phyloP scores from a whole-genome alignment of 2,888 invertebrate species.

The Eutolmus rufibarbis region DNA sequence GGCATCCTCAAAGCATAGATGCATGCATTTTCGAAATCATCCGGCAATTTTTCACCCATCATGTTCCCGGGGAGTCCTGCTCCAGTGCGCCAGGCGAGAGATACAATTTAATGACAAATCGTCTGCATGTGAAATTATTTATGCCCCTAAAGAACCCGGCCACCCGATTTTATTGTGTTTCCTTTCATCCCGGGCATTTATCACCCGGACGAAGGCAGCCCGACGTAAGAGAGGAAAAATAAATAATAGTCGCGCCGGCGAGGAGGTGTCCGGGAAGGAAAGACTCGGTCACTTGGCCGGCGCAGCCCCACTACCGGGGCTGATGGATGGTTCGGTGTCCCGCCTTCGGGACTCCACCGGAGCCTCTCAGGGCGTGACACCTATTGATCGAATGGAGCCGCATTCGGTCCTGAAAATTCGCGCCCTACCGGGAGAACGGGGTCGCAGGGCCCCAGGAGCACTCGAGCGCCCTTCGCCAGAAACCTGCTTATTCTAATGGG shows the following conservation, averaged over 20 bases:
- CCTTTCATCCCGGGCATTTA: not conserved
- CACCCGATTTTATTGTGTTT: not conserved
- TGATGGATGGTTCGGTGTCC: not conserved
- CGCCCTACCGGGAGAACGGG: not conserved
- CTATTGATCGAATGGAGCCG: not conserved
- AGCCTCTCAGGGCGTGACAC: not conserved
- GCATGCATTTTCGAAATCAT: not conserved
- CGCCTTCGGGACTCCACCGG: not conserved
- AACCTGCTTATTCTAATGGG: not conserved
- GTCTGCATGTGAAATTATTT: not conserved
- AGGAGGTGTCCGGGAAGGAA: not conserved
- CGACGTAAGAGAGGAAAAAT: not conserved
- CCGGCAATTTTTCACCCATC: not conserved
- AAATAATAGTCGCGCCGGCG: not conserved
- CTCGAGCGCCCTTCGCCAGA: not conserved
- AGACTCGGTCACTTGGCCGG: not conserved
- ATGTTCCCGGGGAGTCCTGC: not conserved
- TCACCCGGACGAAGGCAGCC: not conserved
- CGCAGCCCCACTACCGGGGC: not conserved
- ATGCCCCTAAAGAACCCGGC: not conserved
- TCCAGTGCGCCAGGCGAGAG: not conserved
- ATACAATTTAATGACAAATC: not conserved
- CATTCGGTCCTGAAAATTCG: not conserved
- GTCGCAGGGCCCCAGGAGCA: not conserved
- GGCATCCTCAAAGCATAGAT: not conserved